A percentile compares a stretch with the other conserved stretches of the same genome.
Conservation (phyloP, 1,140 invertebrate genomes). For the Trichoplusia ni region DNA sequence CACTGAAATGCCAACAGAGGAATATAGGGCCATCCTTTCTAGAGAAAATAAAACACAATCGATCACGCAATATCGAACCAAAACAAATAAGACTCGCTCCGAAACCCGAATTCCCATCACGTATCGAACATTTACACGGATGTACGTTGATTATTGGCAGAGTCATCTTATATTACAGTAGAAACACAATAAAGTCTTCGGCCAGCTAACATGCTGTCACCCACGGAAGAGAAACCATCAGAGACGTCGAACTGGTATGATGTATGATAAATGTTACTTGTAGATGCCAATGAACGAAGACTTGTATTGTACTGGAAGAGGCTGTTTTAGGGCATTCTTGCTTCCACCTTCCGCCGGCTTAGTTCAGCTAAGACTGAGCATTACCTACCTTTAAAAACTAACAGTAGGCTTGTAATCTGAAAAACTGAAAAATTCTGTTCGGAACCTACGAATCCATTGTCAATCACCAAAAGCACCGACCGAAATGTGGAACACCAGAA, state of each 20-base stretch:
- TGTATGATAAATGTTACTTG: constrained; percentile 75
- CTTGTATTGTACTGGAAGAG: neutral
- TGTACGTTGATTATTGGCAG: constrained; percentile 27
- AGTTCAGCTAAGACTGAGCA: too few relatives aligned
- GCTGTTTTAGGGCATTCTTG: neutral
- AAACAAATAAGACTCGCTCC: neutral
- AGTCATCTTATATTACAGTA: constrained; percentile 35
- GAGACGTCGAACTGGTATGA: constrained; percentile 68
- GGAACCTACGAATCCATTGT: too few relatives aligned
- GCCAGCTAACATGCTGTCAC: constrained; percentile 57
- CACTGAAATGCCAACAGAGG: too few relatives aligned
- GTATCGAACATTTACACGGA: constrained; percentile 22
- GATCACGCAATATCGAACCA: too few relatives aligned
- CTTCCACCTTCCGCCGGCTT: too few relatives aligned
- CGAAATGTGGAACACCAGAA: too few relatives aligned
- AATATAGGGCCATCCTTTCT: too few relatives aligned
- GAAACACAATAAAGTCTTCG: constrained; percentile 47
- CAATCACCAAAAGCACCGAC: too few relatives aligned
- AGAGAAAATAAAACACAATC: too few relatives aligned
- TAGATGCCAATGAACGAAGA: constrained; percentile 17
- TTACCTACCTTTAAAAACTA: too few relatives aligned
- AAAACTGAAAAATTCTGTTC: too few relatives aligned
- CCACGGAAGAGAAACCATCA: constrained; percentile 70
- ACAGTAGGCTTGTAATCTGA: too few relatives aligned
- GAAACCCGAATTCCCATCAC: neutral